Evolutionary conservation across 1,140 invertebrate species (phyloP).

Genomic region (Camponotus pennsylvanicus): DNA sequence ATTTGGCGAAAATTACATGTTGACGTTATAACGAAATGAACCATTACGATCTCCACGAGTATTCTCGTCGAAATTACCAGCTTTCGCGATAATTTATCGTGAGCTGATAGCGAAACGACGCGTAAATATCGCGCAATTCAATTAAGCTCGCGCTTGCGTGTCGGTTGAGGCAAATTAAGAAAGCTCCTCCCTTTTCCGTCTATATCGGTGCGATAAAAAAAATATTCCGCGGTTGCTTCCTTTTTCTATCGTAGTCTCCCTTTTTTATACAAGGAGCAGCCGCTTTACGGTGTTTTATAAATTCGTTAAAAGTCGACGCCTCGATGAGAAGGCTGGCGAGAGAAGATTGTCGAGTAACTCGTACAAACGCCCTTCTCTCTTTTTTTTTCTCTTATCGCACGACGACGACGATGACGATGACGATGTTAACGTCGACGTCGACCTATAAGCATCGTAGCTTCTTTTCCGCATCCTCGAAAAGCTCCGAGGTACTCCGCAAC

Average conservation of each 20-base stretch:
- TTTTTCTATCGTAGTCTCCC: slow-evolving; percentile 12
- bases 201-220: slow-evolving; percentile 63
- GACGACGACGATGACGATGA: not conserved
- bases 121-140: slow-evolving; percentile 72
- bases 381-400: slow-evolving; percentile 4
- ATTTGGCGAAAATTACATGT: slow-evolving; percentile 20
- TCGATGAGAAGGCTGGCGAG: slow-evolving; percentile 28
- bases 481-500: slow-evolving; percentile 47
- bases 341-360: not conserved
- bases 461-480: slow-evolving; percentile 59
- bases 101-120: slow-evolving; percentile 62
- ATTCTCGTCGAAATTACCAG: slow-evolving; percentile 62
- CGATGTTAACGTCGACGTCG: slow-evolving; percentile 18
- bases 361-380: not conserved
- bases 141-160: slow-evolving; percentile 67
- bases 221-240: slow-evolving; percentile 62
- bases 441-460: slow-evolving; percentile 27
- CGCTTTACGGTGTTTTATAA: slow-evolving; percentile 73
- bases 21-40: not conserved
- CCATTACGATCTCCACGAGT: not conserved
- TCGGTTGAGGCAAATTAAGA: not conserved
- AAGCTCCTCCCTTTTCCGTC: slow-evolving; percentile 1
- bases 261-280: slow-evolving; percentile 25
- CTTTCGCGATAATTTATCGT: slow-evolving; percentile 70
- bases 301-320: slow-evolving; percentile 76